Conservation (phyloP, 2,888 invertebrate genomes). For the Cancer borealis region DNA sequence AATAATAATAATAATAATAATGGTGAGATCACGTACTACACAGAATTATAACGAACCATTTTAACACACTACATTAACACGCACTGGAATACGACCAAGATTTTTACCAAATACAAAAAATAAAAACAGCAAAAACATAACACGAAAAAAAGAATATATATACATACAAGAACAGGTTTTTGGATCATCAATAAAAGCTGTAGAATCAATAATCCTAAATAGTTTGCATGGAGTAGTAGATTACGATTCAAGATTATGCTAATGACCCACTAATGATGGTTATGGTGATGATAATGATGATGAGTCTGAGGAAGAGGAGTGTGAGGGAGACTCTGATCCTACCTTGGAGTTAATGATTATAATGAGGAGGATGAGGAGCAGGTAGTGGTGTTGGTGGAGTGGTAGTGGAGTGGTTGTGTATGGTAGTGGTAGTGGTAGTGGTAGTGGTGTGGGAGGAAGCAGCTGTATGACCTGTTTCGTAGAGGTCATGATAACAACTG, state of each 20-base stretch:
- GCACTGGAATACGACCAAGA: background rate
- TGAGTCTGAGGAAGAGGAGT: background rate
- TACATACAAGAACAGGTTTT: background rate
- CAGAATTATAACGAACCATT: no score
- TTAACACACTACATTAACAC: background rate
- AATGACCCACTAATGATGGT: slow-evolving; percentile 46
- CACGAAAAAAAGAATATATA: no score
- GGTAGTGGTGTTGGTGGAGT: no score
- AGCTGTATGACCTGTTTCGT: background rate
- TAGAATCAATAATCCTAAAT: background rate
- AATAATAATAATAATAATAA: no score
- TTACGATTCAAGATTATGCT: slow-evolving; percentile 46
- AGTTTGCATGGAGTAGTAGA: background rate
- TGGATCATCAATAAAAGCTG: background rate
- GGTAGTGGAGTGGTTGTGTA: background rate
- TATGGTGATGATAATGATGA: slow-evolving; percentile 53
- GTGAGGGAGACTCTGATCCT: background rate
- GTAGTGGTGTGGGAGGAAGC: background rate
- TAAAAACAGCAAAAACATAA: no score
- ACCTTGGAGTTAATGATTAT: background rate
- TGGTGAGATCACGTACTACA: no score
- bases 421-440: background rate
- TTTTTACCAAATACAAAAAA: no score
- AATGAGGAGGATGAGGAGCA: background rate
- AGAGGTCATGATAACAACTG: background rate